These are phyloP conservation scores for Rhagologus leucostigma DNA, from an alignment of 2,113 vertebrate genomes.

Conservation along the genomic window DNA sequence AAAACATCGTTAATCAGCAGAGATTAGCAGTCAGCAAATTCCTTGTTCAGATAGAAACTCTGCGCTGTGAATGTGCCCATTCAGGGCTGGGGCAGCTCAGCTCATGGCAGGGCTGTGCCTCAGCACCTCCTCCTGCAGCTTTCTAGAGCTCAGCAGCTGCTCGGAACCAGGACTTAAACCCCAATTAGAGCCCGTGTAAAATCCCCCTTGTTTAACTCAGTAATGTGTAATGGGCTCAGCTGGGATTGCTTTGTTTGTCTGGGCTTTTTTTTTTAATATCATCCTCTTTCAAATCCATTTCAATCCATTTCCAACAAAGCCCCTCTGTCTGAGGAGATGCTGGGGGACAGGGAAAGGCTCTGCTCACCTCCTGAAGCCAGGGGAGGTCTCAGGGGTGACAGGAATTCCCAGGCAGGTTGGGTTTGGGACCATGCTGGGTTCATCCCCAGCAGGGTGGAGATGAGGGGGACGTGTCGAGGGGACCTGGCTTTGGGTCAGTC, in stretches of 20 bases:
- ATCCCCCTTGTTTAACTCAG: constrained; percentile 4
- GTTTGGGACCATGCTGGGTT: background rate
- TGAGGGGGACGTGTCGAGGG: background rate
- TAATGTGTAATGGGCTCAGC: background rate
- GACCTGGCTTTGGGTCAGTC: background rate
- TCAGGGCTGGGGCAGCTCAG: background rate
- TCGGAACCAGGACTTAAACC: constrained; percentile 15
- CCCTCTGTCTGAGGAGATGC: background rate
- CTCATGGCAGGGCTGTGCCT: background rate
- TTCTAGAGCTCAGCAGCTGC: constrained; percentile 32
- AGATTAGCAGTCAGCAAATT: constrained; percentile 45
- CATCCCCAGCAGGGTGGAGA: background rate
- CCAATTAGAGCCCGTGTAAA: background rate
- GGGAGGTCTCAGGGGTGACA: background rate
- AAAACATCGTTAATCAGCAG: constrained; percentile 25
- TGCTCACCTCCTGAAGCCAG: background rate
- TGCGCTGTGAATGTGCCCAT: background rate
- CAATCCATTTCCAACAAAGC: background rate
- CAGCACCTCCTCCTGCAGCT: background rate
- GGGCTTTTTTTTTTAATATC: background rate
- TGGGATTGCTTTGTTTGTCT: constrained; percentile 7
- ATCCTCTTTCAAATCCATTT: background rate
- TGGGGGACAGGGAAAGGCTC: background rate
- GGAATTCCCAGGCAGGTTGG: background rate
- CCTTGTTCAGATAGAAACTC: background rate